Conservation (phyloP, 2,797 vertebrate genomes). For the Scomberomorus guttatus region DNA sequence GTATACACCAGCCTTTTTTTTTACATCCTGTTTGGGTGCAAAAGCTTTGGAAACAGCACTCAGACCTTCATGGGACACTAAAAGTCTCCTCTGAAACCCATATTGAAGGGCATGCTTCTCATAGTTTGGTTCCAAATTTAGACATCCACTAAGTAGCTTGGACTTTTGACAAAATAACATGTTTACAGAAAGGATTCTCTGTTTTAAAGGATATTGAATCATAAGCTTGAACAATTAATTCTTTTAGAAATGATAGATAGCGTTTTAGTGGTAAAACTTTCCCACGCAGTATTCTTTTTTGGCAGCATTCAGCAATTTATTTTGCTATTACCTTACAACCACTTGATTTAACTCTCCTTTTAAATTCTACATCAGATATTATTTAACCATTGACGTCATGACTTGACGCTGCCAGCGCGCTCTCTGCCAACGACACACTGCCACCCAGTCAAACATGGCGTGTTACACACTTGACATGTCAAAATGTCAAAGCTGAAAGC, state of each 20-base stretch:
- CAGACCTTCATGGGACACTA: neutral
- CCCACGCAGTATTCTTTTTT: constrained; percentile 20
- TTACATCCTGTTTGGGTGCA: constrained; percentile 50
- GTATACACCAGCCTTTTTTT: constrained; percentile 19
- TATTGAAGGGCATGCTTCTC: constrained; percentile 10
- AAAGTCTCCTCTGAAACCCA: neutral
- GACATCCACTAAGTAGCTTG: constrained; percentile 2
- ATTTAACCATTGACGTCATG: constrained; percentile 32
- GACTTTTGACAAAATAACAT: constrained; percentile 35
- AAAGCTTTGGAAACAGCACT: constrained; percentile 10
- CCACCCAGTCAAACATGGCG: constrained; percentile 48
- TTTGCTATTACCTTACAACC: constrained; percentile 21
- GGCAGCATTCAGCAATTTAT: constrained; percentile 25
- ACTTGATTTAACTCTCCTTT: constrained; percentile 37
- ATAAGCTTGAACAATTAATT: constrained; percentile 17
- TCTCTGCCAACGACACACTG: constrained; percentile 42
- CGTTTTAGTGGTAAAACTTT: constrained; percentile 32
- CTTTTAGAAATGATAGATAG: constrained; percentile 15
- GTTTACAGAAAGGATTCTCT: constrained; percentile 3
- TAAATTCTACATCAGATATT: constrained; percentile 30
- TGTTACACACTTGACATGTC: constrained; percentile 62
- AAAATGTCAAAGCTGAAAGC: constrained; percentile 60
- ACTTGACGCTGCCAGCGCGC: neutral
- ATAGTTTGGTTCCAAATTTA: constrained; percentile 42
- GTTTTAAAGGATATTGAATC: constrained; percentile 32